Percentiles rank a stretch among this genome's conserved stretches.
Evolutionary conservation across 2,113 vertebrate species (phyloP).

Genomic region (Aepyceros melampus): DNA sequence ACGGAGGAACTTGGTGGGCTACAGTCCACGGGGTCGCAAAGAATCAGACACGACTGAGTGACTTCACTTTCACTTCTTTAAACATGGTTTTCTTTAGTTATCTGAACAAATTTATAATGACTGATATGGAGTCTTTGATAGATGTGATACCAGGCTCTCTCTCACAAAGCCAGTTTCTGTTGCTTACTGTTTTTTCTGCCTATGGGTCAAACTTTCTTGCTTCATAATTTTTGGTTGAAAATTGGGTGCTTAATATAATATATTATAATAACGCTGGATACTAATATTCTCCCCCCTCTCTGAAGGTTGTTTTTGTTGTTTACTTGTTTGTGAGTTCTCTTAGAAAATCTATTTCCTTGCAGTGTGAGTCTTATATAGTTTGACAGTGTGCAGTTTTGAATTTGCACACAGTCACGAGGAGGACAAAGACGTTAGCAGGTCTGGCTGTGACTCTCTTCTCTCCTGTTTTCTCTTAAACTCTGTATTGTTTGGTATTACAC

Average conservation of each 20-base stretch:
- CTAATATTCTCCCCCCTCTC: not conserved
- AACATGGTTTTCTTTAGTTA: not conserved
- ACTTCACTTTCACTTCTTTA: not conserved
- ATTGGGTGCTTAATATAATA: not conserved
- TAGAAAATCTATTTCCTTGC: not conserved
- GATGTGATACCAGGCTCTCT: not conserved
- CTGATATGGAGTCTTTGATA: not conserved
- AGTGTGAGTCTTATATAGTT: not conserved
- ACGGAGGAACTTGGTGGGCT: too few relatives aligned
- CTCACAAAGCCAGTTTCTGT: not conserved
- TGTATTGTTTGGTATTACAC: not conserved
- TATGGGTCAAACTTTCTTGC: not conserved
- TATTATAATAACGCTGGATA: not conserved
- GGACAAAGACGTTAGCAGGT: not conserved
- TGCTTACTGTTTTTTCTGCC: not conserved
- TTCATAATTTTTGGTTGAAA: not conserved
- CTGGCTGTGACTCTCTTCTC: not conserved
- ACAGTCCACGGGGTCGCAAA: too few relatives aligned
- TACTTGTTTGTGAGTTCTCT: not conserved
- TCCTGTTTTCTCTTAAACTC: not conserved
- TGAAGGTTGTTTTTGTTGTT: not conserved
- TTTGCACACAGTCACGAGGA: not conserved
- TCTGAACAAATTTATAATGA: not conserved
- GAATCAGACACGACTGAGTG: too few relatives aligned
- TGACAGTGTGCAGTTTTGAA: too few relatives aligned